Evolutionary conservation across 2,797 vertebrate species (phyloP).

Genomic region (Furcifer pardalis): DNA sequence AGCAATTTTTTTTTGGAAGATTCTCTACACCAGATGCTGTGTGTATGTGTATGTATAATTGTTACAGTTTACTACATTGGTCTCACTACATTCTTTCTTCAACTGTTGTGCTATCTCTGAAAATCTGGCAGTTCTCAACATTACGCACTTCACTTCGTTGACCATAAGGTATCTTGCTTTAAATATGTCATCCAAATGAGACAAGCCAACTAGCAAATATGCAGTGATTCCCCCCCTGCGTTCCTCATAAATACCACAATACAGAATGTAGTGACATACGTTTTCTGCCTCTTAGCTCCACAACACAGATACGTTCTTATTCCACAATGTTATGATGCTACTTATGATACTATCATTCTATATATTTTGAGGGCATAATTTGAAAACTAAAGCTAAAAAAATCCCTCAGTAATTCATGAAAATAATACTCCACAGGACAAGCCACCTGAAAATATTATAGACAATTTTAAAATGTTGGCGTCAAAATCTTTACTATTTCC

Average conservation of each 20-base stretch:
- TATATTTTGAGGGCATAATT: neutral
- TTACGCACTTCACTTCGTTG: neutral
- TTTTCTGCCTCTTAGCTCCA: neutral
- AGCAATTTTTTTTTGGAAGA: neutral
- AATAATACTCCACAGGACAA: neutral
- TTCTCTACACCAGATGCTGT: neutral
- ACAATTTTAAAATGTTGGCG: neutral
- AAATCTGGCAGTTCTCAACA: neutral
- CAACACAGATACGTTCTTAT: neutral
- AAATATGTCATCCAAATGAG: slow-evolving; percentile 8
- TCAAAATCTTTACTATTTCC: neutral
- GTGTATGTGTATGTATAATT: neutral
- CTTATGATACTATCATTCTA: neutral
- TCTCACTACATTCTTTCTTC: neutral
- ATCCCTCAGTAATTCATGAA: neutral
- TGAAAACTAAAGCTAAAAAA: neutral
- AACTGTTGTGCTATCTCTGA: neutral
- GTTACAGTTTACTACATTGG: neutral
- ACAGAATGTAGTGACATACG: neutral
- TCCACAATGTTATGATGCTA: neutral
- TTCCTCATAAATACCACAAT: slow-evolving; percentile 20
- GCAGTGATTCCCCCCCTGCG: neutral
- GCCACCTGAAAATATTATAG: neutral
- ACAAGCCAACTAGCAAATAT: slow-evolving; percentile 20
- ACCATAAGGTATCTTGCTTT: neutral